Percentiles rank a stretch among this genome's conserved stretches.
Evolutionary conservation across 1,140 invertebrate genomes (phyloP).

Genomic region (Proales similis): DNA sequence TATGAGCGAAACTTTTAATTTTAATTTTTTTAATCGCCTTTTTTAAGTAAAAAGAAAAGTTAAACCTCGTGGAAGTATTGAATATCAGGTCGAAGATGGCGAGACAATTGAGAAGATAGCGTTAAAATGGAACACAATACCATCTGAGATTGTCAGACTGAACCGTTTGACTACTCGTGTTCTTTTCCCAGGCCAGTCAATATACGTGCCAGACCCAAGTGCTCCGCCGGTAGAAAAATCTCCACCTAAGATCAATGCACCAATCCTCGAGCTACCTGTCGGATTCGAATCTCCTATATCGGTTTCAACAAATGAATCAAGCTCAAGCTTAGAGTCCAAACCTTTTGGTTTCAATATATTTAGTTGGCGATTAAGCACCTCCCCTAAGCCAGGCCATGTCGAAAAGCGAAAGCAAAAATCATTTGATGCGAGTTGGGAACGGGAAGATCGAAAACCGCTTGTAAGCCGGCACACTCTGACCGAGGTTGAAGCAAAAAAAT

Average conservation of each 20-base stretch:
- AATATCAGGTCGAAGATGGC: constrained; percentile 13
- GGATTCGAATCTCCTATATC: no score
- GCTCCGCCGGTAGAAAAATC: no score
- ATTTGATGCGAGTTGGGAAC: neutral
- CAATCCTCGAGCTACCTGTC: no score
- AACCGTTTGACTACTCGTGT: constrained; percentile 29
- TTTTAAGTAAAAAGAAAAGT: neutral
- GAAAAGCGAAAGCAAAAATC: constrained; percentile 36
- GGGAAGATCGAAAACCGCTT: neutral
- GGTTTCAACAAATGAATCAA: neutral
- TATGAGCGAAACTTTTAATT: no score
- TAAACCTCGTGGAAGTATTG: constrained; percentile 22
- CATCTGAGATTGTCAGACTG: constrained; percentile 27
- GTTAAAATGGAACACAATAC: constrained; percentile 26
- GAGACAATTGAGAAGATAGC: constrained; percentile 38
- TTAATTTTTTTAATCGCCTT: neutral
- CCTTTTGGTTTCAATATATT: neutral
- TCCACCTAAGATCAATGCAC: no score
- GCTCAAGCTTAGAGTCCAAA: neutral
- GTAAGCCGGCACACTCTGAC: constrained; percentile 36
- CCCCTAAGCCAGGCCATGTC: constrained; percentile 26
- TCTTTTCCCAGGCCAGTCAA: constrained; percentile 20
- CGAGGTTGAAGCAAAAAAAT: constrained; percentile 40
- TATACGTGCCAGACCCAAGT: constrained; percentile 26
- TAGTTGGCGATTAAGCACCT: constrained; percentile 8